These are phyloP conservation scores for Neostethus bicornis DNA, from an alignment of 2,797 vertebrate species.

Conservation along the genomic window DNA sequence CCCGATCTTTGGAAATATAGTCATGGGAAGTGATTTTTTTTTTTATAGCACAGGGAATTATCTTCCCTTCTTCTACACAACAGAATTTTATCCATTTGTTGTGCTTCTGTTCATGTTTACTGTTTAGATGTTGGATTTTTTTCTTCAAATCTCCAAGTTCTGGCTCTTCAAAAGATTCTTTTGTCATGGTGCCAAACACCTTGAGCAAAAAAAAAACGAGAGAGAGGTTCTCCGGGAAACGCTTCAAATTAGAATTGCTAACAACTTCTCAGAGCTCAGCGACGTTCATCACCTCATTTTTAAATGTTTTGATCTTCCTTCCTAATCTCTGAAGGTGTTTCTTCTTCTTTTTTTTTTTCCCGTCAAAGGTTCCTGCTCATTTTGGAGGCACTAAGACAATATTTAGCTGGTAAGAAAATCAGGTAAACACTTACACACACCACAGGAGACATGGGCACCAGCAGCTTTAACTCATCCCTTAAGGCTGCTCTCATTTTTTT, in stretches of 20 bases:
- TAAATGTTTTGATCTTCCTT: constrained; percentile 33
- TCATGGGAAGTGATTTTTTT: constrained; percentile 31
- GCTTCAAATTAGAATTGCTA: constrained; percentile 38
- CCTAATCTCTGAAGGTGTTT: constrained; percentile 39
- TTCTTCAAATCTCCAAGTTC: constrained; percentile 14
- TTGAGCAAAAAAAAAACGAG: constrained; percentile 16
- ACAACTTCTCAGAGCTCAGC: constrained; percentile 40
- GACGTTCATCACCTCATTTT: constrained; percentile 16
- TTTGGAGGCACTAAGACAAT: constrained; percentile 17
- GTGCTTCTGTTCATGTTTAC: not conserved
- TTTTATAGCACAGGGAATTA: constrained; percentile 24
- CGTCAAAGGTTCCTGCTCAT: constrained; percentile 35
- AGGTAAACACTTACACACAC: constrained; percentile 26
- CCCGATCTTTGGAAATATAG: constrained; percentile 30
- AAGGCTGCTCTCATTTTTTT: constrained; percentile 18
- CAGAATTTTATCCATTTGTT: constrained; percentile 30
- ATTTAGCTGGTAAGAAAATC: constrained; percentile 3
- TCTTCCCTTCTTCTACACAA: constrained; percentile 19
- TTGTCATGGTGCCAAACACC: constrained; percentile 34
- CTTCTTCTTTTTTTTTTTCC: too few species aligned
- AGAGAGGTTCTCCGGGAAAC: constrained; percentile 1
- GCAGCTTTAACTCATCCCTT: not conserved
- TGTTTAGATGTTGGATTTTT: not conserved
- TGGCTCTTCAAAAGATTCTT: not conserved
- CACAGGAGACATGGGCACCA: constrained; percentile 16